Evolutionary conservation across 2,113 vertebrate species (phyloP), one percentile per base, ranked within the genome.

Genomic region (Ciconia maguari): DNA sequence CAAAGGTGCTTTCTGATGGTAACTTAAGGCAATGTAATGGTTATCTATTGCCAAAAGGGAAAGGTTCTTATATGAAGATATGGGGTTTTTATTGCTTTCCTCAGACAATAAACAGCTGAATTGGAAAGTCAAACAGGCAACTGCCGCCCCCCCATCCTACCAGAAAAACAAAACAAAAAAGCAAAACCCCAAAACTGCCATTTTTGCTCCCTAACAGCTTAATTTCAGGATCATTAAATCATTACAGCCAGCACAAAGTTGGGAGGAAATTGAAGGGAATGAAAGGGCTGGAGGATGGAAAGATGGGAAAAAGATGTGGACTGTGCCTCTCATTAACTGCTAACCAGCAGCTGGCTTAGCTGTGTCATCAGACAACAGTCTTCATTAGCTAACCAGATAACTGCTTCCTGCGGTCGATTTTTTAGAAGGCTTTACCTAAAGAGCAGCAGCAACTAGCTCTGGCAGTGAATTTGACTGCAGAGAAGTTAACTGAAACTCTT

Each of bases 381-480:
- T 44, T 42, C 20, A 17, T 65, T 64, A 77, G 46, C 29, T 57
- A 57, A 57, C 13, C 24, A 38, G n/a, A 41, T 58, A 57, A 51
- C 25, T 44, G 9, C 3, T 13, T 64, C 36, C 54, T 27, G 17
- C 15, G 10, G 49, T 20, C 0, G 0, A 9, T 34, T 61, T 74
- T 78, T 64, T n/a, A 25, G 54, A 36, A 62, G 15, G 10, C 11
- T 41, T 69, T 79, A 17, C 3, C 6, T 83, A 52, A 57, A 75
- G 13, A 83, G 13, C 19, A 64, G 9, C 10, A 44, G 10, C 25
- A 65, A 20, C 17, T n/a, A 34, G 15, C 27, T 61, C 41, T 51
- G 36, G 6, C 49, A 62, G 22, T 41, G 34, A 48, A 41, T 76
- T 58, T 76, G 44, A 18, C 21, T 48, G 15, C 13, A 44, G 29